phyloP scores from a whole-genome alignment of 2,113 vertebrate genomes.

The Pseudorasbora parva region DNA sequence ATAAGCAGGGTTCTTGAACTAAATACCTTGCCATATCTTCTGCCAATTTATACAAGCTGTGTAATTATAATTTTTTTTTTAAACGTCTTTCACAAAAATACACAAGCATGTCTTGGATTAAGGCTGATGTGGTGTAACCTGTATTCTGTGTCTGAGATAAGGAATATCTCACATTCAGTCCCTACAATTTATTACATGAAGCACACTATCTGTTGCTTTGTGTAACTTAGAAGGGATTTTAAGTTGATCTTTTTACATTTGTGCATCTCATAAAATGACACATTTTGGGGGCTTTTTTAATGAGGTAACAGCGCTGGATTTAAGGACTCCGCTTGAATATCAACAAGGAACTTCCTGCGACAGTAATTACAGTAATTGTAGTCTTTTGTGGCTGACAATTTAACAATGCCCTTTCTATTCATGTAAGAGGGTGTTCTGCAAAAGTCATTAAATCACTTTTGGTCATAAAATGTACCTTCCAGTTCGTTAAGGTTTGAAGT shows the following conservation, averaged over 20 bases:
- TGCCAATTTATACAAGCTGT: not conserved
- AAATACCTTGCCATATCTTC: conserved; percentile 1
- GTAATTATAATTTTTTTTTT: not conserved
- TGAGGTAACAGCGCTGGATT: not conserved
- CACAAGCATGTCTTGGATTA: not conserved
- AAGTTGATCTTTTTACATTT: not conserved
- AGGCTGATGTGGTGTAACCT: not conserved
- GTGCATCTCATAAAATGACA: not conserved
- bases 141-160: conserved; percentile 14
- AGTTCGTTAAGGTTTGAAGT: too few species aligned
- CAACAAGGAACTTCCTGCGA: not conserved
- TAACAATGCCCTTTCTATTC: conserved; percentile 26
- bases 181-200: conserved; percentile 29
- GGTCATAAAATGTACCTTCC: not conserved
- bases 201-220: not conserved
- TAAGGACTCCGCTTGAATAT: not conserved
- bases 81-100: not conserved
- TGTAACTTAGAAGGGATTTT: not conserved
- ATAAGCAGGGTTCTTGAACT: conserved; percentile 1
- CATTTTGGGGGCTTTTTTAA: not conserved
- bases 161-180: not conserved
- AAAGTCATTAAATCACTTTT: conserved; percentile 7
- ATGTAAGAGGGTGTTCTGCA: not conserved
- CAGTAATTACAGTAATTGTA: conserved; percentile 33
- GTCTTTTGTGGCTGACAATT: conserved; percentile 13